These are phyloP conservation scores for Laticauda colubrina DNA, from an alignment of 2,113 vertebrate species.

Conservation along the genomic window DNA sequence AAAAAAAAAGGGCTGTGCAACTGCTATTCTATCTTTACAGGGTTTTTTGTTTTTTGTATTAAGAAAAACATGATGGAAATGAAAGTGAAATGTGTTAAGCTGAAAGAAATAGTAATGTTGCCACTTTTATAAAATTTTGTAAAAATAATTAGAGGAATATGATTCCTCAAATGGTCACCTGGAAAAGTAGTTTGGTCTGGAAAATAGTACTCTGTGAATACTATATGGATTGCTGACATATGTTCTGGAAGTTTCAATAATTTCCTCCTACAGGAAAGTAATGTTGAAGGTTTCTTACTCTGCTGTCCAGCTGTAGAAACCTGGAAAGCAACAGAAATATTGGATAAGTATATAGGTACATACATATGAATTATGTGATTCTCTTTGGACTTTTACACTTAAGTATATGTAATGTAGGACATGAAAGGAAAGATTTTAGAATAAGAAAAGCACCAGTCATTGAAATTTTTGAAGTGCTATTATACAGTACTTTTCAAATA, in stretches of 20 bases:
- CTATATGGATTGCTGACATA: slow-evolving; percentile 88
- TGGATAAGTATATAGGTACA: background rate
- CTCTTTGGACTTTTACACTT: background rate
- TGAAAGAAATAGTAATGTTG: background rate
- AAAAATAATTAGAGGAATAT: background rate
- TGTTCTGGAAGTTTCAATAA: slow-evolving; percentile 76
- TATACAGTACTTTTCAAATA: background rate
- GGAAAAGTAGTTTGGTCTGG: slow-evolving; percentile 83
- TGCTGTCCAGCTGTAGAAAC: slow-evolving; percentile 90
- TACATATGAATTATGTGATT: background rate
- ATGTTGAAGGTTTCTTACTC: slow-evolving; percentile 87
- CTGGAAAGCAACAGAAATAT: slow-evolving; percentile 64
- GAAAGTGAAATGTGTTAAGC: background rate
- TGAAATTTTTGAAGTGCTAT: background rate
- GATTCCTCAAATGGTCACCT: slow-evolving; percentile 71
- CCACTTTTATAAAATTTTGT: background rate
- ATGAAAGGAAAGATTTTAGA: background rate
- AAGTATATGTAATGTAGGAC: slow-evolving; percentile 6
- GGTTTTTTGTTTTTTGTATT: background rate
- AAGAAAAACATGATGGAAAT: background rate
- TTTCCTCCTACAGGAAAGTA: slow-evolving; percentile 90
- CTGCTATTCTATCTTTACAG: background rate
- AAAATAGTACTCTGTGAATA: slow-evolving; percentile 97
- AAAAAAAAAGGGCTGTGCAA: background rate
- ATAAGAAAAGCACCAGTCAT: slow-evolving; percentile 13